A percentile compares a stretch with the other conserved stretches of the same genome.
phyloP scores from a whole-genome alignment of 2,113 vertebrate species.

The Meles meles region DNA sequence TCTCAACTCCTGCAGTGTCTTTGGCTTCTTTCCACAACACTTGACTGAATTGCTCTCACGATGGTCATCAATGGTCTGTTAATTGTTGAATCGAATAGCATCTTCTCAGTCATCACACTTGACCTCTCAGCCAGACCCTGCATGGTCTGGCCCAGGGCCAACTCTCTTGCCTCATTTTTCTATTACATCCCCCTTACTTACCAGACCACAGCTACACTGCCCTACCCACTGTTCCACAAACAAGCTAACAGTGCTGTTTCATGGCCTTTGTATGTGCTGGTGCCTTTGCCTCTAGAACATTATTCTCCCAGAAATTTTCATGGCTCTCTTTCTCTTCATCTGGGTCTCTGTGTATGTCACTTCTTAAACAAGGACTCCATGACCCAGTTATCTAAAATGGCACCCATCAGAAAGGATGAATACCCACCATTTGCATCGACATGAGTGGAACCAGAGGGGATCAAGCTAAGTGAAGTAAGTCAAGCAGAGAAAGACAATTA shows the following conservation, averaged over 20 bases:
- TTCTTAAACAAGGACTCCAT: neutral
- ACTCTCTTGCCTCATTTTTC: neutral
- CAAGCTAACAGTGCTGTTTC: neutral
- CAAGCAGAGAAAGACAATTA: neutral
- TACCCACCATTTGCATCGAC: neutral
- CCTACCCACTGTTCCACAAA: neutral
- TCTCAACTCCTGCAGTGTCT: neutral
- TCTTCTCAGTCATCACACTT: constrained; percentile 5
- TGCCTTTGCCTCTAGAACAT: neutral
- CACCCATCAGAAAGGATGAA: neutral
- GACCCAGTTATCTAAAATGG: neutral
- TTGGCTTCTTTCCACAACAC: constrained; percentile 44
- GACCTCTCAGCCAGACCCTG: neutral
- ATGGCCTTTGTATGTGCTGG: neutral
- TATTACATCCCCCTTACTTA: neutral
- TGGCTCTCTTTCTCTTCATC: neutral
- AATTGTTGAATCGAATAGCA: neutral
- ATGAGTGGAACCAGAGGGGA: neutral
- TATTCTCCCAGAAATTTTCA: neutral
- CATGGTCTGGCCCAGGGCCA: neutral
- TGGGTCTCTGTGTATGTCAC: neutral
- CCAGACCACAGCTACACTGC: neutral
- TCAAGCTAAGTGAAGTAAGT: neutral
- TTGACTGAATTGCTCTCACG: neutral
- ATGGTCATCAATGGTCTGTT: constrained; percentile 8